Evolutionary conservation across 1,140 invertebrate genomes (phyloP).

Genomic region (Drosophila sechellia): DNA sequence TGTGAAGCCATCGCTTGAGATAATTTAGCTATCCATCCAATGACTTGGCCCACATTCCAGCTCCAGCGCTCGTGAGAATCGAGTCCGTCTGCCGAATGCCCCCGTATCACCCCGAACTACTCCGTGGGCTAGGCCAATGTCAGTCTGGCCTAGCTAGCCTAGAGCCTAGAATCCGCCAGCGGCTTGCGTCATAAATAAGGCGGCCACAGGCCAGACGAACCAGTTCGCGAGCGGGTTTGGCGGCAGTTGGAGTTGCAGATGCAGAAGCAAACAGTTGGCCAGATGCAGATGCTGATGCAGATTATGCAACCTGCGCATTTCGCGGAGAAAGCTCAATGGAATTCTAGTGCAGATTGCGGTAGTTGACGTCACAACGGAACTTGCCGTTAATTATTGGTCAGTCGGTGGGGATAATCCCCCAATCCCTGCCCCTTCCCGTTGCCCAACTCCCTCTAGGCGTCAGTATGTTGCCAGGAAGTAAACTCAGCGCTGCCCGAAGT

Average conservation of each 20-base stretch:
- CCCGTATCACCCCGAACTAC: neutral
- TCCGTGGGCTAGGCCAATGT: conserved; percentile 38
- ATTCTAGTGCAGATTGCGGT: conserved; percentile 57
- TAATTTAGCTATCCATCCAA: conserved; percentile 18
- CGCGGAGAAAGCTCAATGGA: conserved; percentile 33
- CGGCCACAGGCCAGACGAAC: conserved; percentile 7
- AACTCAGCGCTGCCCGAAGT: neutral
- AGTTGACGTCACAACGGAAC: conserved; percentile 52
- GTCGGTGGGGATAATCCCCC: neutral
- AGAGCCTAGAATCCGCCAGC: conserved; percentile 38
- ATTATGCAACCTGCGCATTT: conserved; percentile 33
- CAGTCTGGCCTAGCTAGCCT: conserved; percentile 12
- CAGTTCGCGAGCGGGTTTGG: conserved; percentile 38
- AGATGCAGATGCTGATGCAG: conserved; percentile 12
- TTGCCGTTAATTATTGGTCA: conserved; percentile 23
- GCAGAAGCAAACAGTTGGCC: neutral
- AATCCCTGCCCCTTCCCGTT: too few species aligned
- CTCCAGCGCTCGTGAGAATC: conserved; percentile 20
- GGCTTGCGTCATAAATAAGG: conserved; percentile 51
- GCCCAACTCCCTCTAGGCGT: too few species aligned
- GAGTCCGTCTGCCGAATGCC: conserved; percentile 21
- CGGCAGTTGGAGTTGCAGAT: conserved; percentile 6
- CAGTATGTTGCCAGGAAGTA: conserved; percentile 20
- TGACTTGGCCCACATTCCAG: conserved; percentile 32
- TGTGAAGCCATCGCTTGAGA: conserved; percentile 11